Conservation (phyloP, 2,113 vertebrate species). For the Psittacula cyanocephala region DNA sequence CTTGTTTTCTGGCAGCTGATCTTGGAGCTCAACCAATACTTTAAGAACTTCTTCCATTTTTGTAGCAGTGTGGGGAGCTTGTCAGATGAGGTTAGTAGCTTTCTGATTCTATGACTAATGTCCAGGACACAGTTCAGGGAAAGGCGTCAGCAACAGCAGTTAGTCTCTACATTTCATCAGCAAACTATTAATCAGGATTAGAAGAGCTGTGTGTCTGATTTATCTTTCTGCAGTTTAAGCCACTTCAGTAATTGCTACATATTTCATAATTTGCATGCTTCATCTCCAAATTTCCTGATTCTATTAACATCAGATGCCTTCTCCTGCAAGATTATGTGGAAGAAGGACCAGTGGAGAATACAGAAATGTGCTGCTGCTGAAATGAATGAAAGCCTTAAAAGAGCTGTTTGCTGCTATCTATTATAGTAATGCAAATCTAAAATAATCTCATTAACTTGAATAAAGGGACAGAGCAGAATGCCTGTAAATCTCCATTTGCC, state of each 20-base stretch:
- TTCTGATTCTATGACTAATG: constrained; percentile 44
- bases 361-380: not conserved
- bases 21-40: constrained; percentile 59
- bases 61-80: constrained; percentile 58
- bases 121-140: not conserved
- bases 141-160: not conserved
- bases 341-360: not conserved
- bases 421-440: not conserved
- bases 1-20: constrained; percentile 74
- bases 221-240: constrained; percentile 13
- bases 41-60: constrained; percentile 75
- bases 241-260: not conserved
- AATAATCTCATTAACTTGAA: not conserved
- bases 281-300: not conserved
- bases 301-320: not conserved
- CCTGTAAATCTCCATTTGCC: not conserved
- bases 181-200: not conserved
- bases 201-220: not conserved
- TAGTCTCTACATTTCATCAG: constrained; percentile 10
- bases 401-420: not conserved
- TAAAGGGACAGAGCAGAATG: not conserved
- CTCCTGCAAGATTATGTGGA: not conserved
- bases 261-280: not conserved
- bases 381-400: not conserved
- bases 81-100: constrained; percentile 50